phyloP scores from a whole-genome alignment of 2,797 vertebrate species.

The Melanotaenia boesemani region DNA sequence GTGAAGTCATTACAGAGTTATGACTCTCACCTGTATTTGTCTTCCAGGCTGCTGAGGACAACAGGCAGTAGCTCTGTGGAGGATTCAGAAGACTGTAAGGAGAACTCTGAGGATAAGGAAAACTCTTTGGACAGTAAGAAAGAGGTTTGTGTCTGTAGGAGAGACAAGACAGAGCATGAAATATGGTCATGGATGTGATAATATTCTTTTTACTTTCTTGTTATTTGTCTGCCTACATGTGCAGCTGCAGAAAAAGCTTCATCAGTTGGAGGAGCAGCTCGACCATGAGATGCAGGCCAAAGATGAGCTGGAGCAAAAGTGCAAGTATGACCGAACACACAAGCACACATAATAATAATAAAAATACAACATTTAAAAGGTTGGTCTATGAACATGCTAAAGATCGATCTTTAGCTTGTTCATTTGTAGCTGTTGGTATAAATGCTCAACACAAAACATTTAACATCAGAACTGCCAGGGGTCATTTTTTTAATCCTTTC shows the following conservation, averaged over 20 bases:
- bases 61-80: slow-evolving; percentile 49
- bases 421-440: too few species aligned
- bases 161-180: background rate
- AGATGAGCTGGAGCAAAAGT: slow-evolving; percentile 94
- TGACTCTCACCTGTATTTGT: slow-evolving; percentile 6
- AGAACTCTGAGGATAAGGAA: slow-evolving; percentile 66
- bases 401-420: too few species aligned
- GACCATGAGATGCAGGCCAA: slow-evolving; percentile 93
- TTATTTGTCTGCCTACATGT: slow-evolving; percentile 54
- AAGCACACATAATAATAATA: background rate
- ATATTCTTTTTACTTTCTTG: background rate
- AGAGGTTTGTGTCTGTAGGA: slow-evolving; percentile 63
- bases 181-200: background rate
- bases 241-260: slow-evolving; percentile 90
- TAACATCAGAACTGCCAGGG: too few species aligned
- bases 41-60: slow-evolving; percentile 74
- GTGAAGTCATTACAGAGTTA: slow-evolving; percentile 5
- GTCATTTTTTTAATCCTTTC: too few species aligned
- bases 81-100: slow-evolving; percentile 52
- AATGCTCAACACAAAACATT: too few species aligned
- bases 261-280: slow-evolving; percentile 90
- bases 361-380: too few species aligned
- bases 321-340: slow-evolving; percentile 83
- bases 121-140: slow-evolving; percentile 54
- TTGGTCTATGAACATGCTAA: too few species aligned